These are phyloP conservation scores for Saccostrea echinata DNA, from an alignment of 1,140 invertebrate genomes.

Conservation along the genomic window DNA sequence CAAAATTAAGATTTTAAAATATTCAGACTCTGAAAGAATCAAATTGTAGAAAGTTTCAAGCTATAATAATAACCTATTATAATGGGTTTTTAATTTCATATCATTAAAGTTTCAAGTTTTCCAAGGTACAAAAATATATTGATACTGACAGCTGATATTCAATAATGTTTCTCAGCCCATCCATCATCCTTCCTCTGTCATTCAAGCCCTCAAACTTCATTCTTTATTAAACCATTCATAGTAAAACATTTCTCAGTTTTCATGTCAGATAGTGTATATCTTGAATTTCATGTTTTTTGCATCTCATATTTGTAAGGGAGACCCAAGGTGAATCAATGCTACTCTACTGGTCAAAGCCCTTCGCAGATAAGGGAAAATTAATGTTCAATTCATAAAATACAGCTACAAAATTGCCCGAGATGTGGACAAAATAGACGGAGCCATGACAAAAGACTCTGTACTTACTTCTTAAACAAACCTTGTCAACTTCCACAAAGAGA, in stretches of 20 bases:
- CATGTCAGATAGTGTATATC: neutral
- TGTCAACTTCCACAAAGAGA: neutral
- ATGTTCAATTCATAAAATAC: neutral
- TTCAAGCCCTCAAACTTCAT: neutral
- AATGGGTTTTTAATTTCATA: neutral
- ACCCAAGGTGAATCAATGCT: neutral
- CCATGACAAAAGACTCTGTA: neutral
- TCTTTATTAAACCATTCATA: constrained; percentile 1
- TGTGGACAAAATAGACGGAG: neutral
- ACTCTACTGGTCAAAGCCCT: constrained; percentile 18
- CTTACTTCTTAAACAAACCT: constrained; percentile 8
- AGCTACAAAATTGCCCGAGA: neutral
- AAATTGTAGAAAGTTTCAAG: too few relatives aligned
- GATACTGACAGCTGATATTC: neutral
- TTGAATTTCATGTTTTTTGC: neutral
- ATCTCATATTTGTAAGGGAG: neutral
- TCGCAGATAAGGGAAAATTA: neutral
- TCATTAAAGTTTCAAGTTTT: neutral
- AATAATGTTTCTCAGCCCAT: neutral
- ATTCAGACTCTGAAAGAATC: too few relatives aligned
- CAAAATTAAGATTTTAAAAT: too few relatives aligned
- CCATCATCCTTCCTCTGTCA: neutral
- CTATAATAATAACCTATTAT: too few relatives aligned
- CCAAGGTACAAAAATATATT: neutral
- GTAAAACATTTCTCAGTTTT: neutral